Percentiles rank a stretch among this genome's conserved stretches.
Conservation (phyloP, 2,113 vertebrate species). For the Raja brachyura region DNA sequence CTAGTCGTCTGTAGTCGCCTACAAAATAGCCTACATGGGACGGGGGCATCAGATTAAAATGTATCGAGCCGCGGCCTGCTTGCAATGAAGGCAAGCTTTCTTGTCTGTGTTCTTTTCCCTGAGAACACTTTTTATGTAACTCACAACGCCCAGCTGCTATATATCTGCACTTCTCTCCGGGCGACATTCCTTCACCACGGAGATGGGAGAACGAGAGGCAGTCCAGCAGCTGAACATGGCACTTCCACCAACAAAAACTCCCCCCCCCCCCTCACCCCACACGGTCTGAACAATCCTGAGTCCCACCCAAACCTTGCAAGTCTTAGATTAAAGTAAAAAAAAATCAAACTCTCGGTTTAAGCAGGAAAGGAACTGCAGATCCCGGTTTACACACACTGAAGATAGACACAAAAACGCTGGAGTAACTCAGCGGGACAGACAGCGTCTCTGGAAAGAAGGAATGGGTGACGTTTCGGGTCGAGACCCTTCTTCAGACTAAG, state of each 20-base stretch:
- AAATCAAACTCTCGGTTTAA: too few relatives aligned
- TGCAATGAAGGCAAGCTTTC: background rate
- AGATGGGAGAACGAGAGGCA: background rate
- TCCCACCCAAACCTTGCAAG: too few relatives aligned
- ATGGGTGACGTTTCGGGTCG: too few relatives aligned
- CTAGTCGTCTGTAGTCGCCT: too few relatives aligned
- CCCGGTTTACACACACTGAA: too few relatives aligned
- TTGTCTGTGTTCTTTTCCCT: background rate
- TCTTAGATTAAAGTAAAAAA: too few relatives aligned
- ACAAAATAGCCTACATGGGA: too few relatives aligned
- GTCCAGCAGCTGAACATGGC: background rate
- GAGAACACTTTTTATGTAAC: background rate
- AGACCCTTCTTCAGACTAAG: too few relatives aligned
- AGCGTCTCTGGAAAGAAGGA: too few relatives aligned
- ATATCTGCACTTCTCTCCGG: background rate
- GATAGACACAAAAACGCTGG: too few relatives aligned
- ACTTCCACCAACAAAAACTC: background rate
- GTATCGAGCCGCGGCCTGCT: background rate
- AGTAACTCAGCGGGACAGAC: too few relatives aligned
- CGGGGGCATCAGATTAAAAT: background rate
- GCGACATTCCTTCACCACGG: background rate
- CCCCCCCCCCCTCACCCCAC: background rate
- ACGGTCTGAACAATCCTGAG: background rate
- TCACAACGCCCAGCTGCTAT: background rate
- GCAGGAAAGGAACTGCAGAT: too few relatives aligned